Percentiles rank a stretch among this genome's conserved stretches.
These are phyloP conservation scores for Procapra przewalskii DNA, from an alignment of 2,113 vertebrate genomes.

Conservation along the genomic window DNA sequence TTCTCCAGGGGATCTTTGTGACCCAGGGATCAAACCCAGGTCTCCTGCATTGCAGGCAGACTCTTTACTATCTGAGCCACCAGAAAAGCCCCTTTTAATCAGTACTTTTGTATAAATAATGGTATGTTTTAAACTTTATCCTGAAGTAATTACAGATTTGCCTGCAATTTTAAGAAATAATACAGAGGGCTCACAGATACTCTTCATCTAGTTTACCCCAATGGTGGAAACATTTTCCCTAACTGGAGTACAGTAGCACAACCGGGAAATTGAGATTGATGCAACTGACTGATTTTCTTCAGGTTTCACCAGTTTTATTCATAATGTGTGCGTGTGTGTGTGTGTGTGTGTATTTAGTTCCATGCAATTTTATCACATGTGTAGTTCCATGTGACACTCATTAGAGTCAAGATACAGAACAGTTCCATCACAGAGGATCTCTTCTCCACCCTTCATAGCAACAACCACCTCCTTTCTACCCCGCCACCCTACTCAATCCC, in stretches of 20 bases:
- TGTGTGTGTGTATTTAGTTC: not conserved
- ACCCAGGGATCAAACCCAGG: not conserved
- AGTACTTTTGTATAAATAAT: conserved; percentile 26
- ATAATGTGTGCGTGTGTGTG: not conserved
- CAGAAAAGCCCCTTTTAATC: not conserved
- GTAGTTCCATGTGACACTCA: not conserved
- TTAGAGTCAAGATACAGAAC: not conserved
- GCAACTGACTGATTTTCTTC: not conserved
- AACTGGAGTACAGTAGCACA: not conserved
- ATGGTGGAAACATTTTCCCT: not conserved
- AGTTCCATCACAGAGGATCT: not conserved
- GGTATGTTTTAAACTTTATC: not conserved
- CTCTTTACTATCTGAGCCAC: not conserved
- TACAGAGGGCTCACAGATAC: not conserved
- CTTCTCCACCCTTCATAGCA: not conserved
- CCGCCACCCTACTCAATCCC: not conserved
- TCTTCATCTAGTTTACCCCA: not conserved
- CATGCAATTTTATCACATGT: conserved; percentile 12
- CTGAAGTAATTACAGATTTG: not conserved
- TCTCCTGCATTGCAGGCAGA: not conserved
- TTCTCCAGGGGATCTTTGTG: not conserved
- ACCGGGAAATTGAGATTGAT: not conserved
- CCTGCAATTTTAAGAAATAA: conserved; percentile 2
- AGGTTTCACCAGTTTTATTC: not conserved
- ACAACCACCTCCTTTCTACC: not conserved